Evolutionary conservation across 2,888 invertebrate species (phyloP), one percentile per base, ranked within the genome.

Genomic region (Rhogogaster chlorosoma): DNA sequence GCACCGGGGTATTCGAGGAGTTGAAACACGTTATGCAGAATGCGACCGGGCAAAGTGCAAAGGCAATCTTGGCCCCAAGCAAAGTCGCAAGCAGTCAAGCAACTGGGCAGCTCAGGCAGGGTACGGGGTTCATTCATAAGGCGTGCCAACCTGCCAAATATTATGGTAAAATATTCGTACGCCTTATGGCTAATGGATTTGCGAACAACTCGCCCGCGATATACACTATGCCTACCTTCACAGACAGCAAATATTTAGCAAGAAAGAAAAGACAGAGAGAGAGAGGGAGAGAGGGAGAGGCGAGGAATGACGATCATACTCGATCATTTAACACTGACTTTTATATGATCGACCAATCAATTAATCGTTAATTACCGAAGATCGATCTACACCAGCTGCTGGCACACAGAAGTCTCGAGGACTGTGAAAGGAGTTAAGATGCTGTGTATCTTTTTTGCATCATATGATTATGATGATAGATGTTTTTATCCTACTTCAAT

Each of bases 101-200:
- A 64, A 32, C 36, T 38, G 29, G 22, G 57, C 61, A 53, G 70
- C 53, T n/a, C n/a, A n/a, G n/a, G n/a, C 53, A 53, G 53, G 36
- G 53, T 61, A 29, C 61, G 80, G 18, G 61, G 88, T 88, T 86
- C 85, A 85, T 88, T 87, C 89, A 89, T 89, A 89, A 91, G 91
- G 89, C 90, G 91, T 90, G 91, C 90, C 91, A 92, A 92, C 91
- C 91, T 92, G 91, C 92, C 91, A 90, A 92, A 92, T 91, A 91
- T 92, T 91, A 92, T 92, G 92, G 90, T 92, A 92, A 92, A 92
- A 91, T 92, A 92, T 92, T 91, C 91, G 87, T 87, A 87, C 87
- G 88, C 87, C 88, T 82, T 45, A 53, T n/a, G 78, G 78, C 87
- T 90, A 90, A 90, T 90, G 89, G 88, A 89, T 90, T 89, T 88